Base-by-base conservation (phyloP, 2,888 invertebrate genomes). In the Eupithecia vulgata region DNA sequence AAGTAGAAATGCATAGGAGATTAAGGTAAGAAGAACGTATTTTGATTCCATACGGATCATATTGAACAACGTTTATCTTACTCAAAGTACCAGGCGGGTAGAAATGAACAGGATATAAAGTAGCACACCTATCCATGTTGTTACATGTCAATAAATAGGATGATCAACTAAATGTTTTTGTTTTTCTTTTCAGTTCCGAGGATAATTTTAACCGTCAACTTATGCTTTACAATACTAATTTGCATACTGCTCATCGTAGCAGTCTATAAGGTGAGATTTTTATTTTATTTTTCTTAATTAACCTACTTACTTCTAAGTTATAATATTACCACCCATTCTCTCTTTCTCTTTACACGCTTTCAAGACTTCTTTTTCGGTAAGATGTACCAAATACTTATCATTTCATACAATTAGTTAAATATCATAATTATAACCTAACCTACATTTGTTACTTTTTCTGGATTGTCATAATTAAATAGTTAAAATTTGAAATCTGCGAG, bases 191-290 rank as follows among this genome's bases (percentile, higher is more conserved):
- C 95, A 95, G 96, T 97, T 90, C 94, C 94, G 75, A 96, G 96
- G 93, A 97, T 97, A 78, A 97, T 98, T 81, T 93, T 97, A 77
- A 96, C 96, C 13, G 95, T 98, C 80, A 98, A 97, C 90, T 94
- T 98, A 72, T 95, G 96, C 81, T 97, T 98, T 96, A 98, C 98
- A 7, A 96, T 98, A 75, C 90, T 98, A 74, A 97, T 98, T 87
- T 97, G 97, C 64, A 87, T 95, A n/a, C 93, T 97, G 2, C 95
- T 98, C 81, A 96, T 97, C 52, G 89, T 96, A 69, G 98, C 97
- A 75, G 96, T 96, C 7, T 83, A 96, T 61, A 97, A 96, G 96
- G 98, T 98, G 95, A 94, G 84, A 74, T 69, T n/a, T 45, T 45
- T n/a, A n/a, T 45, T 13, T 1, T 40, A 37, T 61, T 34, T 30